Conservation (phyloP, 2,888 invertebrate species). For the Spicauda simplicius region DNA sequence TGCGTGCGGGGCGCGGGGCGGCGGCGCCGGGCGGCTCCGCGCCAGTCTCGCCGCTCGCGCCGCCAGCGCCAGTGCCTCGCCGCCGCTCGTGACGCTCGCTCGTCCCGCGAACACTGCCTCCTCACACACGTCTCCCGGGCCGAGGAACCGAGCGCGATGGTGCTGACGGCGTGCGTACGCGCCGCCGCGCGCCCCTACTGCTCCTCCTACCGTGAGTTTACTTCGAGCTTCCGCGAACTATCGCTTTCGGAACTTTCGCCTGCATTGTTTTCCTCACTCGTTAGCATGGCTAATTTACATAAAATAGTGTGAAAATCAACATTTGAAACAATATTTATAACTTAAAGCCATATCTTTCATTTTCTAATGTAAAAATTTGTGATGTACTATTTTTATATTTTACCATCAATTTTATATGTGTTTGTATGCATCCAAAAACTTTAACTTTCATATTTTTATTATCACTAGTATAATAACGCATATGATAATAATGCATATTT, state of each 20-base stretch:
- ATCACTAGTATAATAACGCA: too few relatives aligned
- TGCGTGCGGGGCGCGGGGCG: slow-evolving; percentile 53
- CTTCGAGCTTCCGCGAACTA: slow-evolving; percentile 9
- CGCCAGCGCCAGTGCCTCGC: slow-evolving; percentile 38
- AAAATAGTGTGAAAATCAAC: too few relatives aligned
- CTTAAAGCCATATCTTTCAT: too few relatives aligned
- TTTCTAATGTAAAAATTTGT: too few relatives aligned
- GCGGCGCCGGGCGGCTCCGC: slow-evolving; percentile 37
- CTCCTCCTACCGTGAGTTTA: slow-evolving; percentile 72
- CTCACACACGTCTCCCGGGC: slow-evolving; percentile 9
- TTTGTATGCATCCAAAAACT: too few relatives aligned
- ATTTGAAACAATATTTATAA: too few relatives aligned
- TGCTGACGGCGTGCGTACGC: slow-evolving; percentile 77
- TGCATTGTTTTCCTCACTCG: not conserved
- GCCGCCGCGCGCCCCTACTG: slow-evolving; percentile 67
- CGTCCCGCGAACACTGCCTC: not conserved
- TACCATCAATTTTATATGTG: too few relatives aligned
- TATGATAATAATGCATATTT: too few relatives aligned
- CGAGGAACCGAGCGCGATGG: slow-evolving; percentile 56
- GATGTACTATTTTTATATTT: too few relatives aligned
- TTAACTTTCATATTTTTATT: too few relatives aligned
- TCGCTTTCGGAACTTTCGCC: slow-evolving; percentile 1
- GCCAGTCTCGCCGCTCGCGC: slow-evolving; percentile 38
- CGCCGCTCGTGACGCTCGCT: slow-evolving; percentile 36
- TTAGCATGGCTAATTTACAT: not conserved